phyloP scores from a whole-genome alignment of 64 coral and sea anemone genomes.

The Pocillopora verrucosa region DNA sequence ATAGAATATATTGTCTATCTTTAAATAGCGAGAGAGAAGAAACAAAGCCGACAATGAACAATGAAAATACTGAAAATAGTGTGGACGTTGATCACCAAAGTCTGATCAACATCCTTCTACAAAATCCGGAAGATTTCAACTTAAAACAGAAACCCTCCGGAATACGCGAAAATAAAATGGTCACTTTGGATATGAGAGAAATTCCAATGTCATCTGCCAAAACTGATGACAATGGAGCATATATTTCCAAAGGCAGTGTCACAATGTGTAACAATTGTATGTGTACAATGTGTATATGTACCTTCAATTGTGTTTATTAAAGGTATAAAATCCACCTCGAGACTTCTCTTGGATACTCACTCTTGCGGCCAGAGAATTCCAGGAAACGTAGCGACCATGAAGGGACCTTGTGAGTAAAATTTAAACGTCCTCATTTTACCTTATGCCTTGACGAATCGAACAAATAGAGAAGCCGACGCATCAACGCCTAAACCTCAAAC shows the following conservation, averaged over 20 bases:
- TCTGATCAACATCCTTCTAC: slow-evolving; percentile 44
- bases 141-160: slow-evolving; percentile 60
- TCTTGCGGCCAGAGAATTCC: no score
- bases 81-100: slow-evolving; percentile 1
- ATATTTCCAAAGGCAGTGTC: slow-evolving; percentile 52
- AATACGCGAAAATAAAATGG: slow-evolving; percentile 58
- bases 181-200: slow-evolving; percentile 54
- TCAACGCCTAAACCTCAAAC: neutral
- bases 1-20: no score
- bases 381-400: no score
- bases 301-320: no score
- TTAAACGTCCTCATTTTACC: no score
- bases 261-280: slow-evolving; percentile 40
- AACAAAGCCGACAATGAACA: neutral
- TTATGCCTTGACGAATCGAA: no score
- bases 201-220: slow-evolving; percentile 58
- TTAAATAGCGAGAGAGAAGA: no score
- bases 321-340: no score
- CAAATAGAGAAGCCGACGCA: no score
- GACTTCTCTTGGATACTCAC: no score
- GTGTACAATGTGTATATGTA: neutral
- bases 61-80: slow-evolving; percentile 3
- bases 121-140: slow-evolving; percentile 58
- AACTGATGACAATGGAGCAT: slow-evolving; percentile 59
- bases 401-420: no score